Evolutionary conservation across 2,888 invertebrate species (phyloP).

Genomic region (Ceraclea dissimilis): DNA sequence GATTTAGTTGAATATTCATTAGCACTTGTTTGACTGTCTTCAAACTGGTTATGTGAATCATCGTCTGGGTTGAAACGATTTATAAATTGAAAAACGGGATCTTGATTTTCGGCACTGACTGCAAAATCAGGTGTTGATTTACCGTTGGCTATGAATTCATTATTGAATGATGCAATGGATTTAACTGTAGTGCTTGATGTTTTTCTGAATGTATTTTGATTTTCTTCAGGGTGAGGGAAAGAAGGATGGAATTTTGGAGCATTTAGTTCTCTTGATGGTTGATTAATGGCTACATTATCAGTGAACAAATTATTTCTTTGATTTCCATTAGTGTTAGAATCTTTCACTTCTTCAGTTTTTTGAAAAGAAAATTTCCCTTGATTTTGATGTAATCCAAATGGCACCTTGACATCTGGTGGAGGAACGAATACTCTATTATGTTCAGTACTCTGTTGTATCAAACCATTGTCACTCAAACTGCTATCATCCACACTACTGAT

Average conservation of each 20-base stretch:
- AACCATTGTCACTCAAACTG: conserved; percentile 3
- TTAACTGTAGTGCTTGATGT: conserved; percentile 22
- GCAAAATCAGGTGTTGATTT: not conserved
- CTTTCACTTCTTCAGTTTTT: not conserved
- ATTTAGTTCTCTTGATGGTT: not conserved
- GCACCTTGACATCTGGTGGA: not conserved
- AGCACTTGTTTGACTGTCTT: conserved; percentile 6
- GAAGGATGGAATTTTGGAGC: not conserved
- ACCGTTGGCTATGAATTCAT: conserved; percentile 17
- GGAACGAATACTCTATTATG: conserved; percentile 2
- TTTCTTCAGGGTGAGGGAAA: not conserved
- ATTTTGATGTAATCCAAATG: not conserved
- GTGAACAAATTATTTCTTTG: not conserved
- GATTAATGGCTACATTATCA: not conserved
- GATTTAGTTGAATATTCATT: conserved; percentile 6
- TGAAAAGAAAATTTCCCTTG: not conserved
- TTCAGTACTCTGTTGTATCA: conserved; percentile 10
- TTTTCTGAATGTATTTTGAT: conserved; percentile 5
- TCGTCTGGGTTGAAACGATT: conserved; percentile 45
- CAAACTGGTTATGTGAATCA: conserved; percentile 27
- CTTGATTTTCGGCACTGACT: conserved; percentile 26
- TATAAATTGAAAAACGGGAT: conserved; percentile 38
- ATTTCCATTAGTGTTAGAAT: not conserved
- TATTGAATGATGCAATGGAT: conserved; percentile 24
- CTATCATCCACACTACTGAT: conserved; percentile 13